Evolutionary conservation across 2,797 vertebrate species (phyloP).

Genomic region (Halcyon badia): DNA sequence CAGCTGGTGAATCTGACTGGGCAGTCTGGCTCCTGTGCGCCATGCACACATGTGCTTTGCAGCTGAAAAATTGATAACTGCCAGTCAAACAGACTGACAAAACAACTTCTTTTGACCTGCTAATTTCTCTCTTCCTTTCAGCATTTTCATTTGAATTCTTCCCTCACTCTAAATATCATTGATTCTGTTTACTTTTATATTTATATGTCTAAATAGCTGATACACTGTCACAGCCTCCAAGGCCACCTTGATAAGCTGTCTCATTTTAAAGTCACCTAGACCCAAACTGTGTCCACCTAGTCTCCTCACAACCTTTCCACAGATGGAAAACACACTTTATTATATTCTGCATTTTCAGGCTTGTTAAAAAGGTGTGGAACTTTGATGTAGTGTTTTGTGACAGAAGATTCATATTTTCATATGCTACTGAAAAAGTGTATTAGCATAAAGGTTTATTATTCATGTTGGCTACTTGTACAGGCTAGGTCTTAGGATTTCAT

Average conservation of each 20-base stretch:
- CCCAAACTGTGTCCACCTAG: not conserved
- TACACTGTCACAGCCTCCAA: not conserved
- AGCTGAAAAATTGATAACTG: not conserved
- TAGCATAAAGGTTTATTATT: not conserved
- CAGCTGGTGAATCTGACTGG: not conserved
- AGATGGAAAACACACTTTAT: not conserved
- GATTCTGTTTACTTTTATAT: not conserved
- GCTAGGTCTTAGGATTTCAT: not conserved
- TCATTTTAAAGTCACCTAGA: not conserved
- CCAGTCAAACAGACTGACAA: not conserved
- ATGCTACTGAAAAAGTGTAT: not conserved
- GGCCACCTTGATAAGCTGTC: not conserved
- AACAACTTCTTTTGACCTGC: not conserved
- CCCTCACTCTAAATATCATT: not conserved
- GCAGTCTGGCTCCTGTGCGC: not conserved
- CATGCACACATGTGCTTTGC: rapidly evolving
- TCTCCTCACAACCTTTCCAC: not conserved
- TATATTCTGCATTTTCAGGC: not conserved
- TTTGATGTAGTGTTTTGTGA: not conserved
- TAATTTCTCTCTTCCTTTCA: not conserved
- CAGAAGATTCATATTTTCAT: not conserved
- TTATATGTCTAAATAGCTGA: not conserved
- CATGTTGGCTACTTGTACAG: not conserved
- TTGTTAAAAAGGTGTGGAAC: not conserved
- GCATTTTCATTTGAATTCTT: not conserved